Evolutionary conservation across 2,888 invertebrate species (phyloP).

Genomic region (Hoplodrina blanda): DNA sequence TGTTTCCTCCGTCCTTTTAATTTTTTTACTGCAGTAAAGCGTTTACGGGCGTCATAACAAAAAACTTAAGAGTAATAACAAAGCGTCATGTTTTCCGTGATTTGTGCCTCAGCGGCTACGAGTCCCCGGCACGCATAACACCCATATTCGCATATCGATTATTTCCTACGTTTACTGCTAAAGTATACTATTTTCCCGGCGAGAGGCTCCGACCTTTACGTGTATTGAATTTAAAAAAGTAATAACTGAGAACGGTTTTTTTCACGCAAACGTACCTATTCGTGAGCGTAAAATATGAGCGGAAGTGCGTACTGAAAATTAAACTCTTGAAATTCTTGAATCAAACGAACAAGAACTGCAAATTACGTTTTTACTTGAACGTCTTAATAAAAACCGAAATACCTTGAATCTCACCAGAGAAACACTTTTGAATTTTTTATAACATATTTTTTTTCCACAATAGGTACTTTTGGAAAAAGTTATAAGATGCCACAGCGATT

Average conservation of each 20-base stretch:
- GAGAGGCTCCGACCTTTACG: constrained; percentile 48
- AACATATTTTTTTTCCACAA: not conserved
- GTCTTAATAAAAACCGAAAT: not conserved
- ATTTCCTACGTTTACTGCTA: constrained; percentile 58
- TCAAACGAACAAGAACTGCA: constrained; percentile 7
- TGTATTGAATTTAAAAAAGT: constrained; percentile 66
- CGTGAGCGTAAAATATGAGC: constrained; percentile 34
- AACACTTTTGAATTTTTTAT: not conserved
- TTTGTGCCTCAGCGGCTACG: constrained; percentile 50
- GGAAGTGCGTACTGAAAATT: constrained; percentile 47
- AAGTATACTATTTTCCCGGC: constrained; percentile 51
- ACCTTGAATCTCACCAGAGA: not conserved
- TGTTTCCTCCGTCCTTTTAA: constrained; percentile 31
- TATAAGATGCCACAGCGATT: not conserved
- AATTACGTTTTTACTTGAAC: constrained; percentile 14
- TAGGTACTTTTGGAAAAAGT: not conserved
- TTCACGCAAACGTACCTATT: constrained; percentile 51
- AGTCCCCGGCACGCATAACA: constrained; percentile 49
- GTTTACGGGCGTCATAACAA: constrained; percentile 42
- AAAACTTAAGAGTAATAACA: constrained; percentile 36
- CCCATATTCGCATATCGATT: constrained; percentile 65
- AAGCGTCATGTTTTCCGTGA: constrained; percentile 43
- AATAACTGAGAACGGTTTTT: constrained; percentile 58
- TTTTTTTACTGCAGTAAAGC: constrained; percentile 39
- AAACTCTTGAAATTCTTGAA: constrained; percentile 20